A percentile compares a stretch with the other conserved stretches of the same genome.
These are phyloP conservation scores for Rattus rattus DNA, from an alignment of 2,113 vertebrate species.

Conservation along the genomic window DNA sequence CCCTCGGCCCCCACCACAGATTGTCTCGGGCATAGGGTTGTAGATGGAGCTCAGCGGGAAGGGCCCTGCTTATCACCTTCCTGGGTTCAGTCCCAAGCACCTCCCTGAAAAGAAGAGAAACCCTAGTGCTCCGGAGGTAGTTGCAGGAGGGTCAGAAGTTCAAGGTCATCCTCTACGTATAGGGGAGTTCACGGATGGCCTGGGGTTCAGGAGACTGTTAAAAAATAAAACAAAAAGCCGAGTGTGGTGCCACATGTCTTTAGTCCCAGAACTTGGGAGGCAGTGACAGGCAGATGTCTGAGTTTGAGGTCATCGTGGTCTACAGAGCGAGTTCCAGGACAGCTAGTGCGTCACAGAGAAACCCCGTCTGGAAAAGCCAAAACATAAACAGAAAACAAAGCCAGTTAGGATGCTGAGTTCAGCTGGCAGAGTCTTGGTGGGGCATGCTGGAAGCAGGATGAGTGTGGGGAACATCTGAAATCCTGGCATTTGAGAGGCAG, in stretches of 20 bases:
- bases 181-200: not conserved
- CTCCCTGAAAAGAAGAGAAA: not conserved
- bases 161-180: not conserved
- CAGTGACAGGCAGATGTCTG: not conserved
- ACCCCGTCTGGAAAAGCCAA: not conserved
- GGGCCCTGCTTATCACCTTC: accelerated
- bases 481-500: not conserved
- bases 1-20: not conserved
- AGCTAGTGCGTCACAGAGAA: not conserved
- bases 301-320: not conserved
- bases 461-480: not conserved
- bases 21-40: not conserved
- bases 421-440: not conserved
- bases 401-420: not conserved
- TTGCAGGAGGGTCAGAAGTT: not conserved
- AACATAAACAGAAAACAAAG: not conserved
- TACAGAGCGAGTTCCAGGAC: not conserved
- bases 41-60: not conserved
- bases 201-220: not conserved
- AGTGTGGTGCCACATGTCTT: not conserved
- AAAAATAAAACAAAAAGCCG: not conserved
- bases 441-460: not conserved
- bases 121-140: not conserved
- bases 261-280: not conserved
- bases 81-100: not conserved